These are phyloP conservation scores for Scomber scombrus DNA, from an alignment of 2,113 vertebrate genomes.

Conservation along the genomic window DNA sequence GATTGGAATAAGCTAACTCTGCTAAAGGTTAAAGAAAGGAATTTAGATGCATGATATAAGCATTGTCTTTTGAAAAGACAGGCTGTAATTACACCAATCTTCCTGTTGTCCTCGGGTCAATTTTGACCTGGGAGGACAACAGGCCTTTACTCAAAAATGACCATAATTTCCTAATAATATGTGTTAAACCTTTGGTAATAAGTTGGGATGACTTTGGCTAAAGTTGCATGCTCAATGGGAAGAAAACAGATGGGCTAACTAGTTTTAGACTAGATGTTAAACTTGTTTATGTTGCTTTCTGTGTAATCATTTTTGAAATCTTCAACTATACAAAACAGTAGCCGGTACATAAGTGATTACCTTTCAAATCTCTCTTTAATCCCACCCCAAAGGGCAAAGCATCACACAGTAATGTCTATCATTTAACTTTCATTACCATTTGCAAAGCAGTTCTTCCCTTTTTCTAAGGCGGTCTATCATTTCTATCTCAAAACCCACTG, in stretches of 20 bases:
- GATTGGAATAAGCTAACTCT: neutral
- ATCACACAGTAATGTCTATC: slow-evolving; percentile 14
- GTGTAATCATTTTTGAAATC: slow-evolving; percentile 6
- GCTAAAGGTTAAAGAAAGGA: neutral
- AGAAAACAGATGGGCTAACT: neutral
- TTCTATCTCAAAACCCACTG: neutral
- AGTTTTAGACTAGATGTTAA: neutral
- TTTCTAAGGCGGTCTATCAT: neutral
- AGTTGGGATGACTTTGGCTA: too few relatives aligned
- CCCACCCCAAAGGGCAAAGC: neutral
- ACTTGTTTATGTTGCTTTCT: slow-evolving; percentile 7
- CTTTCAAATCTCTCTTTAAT: neutral
- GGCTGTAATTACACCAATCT: neutral
- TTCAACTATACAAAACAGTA: neutral
- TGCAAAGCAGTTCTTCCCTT: slow-evolving; percentile 3
- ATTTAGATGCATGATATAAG: neutral
- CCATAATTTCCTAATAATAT: too few relatives aligned
- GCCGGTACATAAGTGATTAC: neutral
- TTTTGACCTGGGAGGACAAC: too few relatives aligned
- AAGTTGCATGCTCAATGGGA: too few relatives aligned
- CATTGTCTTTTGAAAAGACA: slow-evolving; percentile 3
- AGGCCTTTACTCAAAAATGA: too few relatives aligned
- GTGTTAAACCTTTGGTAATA: too few relatives aligned
- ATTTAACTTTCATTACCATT: slow-evolving; percentile 22
- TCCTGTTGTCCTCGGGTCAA: too few relatives aligned